Evolutionary conservation across 2,113 vertebrate species (phyloP), one percentile per base, ranked within the genome.

Genomic region (Apeltes quadracus): DNA sequence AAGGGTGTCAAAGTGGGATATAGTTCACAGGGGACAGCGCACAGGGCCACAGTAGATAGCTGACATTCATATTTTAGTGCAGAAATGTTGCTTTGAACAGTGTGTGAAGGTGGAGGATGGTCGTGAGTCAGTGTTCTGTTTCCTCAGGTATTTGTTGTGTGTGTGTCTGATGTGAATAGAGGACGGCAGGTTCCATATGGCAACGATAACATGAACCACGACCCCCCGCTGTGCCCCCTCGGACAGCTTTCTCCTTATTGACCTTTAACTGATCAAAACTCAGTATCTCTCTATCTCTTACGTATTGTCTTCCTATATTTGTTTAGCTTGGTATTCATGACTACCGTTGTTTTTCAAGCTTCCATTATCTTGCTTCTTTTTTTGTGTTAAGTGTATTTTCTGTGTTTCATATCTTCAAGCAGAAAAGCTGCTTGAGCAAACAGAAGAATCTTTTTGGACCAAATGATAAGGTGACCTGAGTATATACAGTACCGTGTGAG

Each of bases 151-250:
- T 71, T 67, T 64, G 36, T 65, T 61, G 25, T 57, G 65, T 71
- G 54, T 72, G 63, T 69, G 50, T 58, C 55, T 36, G 78, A 72
- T 65, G 57, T 43, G 53, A 39, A 77, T 34, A 70, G 75, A 83
- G 77, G 79, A 58, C 83, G 77, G 57, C 78, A 69, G 75, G 69
- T 84, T 81, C 61, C 90, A 91, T 85, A 88, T 87, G 90, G 78
- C 61, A 68, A 48, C 71, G 70, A 72, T 90, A 82, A 87, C 72
- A 75, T 57, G 59, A 72, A 69, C 64, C 73, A 64, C 53, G 72
- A 82, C 81, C 66, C 61, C 43, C 69, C 71, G 81, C 76, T 36
- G 61, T 41, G 65, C 10, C 20, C 39, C 80, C 55, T 69, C 39
- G 3, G 69, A 70, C 63, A 56, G 63, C 59, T 72, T 69, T 70